Percentiles rank a stretch among this genome's conserved stretches.
Evolutionary conservation across 2,888 invertebrate species (phyloP).

Genomic region (Ormyrus thymus): DNA sequence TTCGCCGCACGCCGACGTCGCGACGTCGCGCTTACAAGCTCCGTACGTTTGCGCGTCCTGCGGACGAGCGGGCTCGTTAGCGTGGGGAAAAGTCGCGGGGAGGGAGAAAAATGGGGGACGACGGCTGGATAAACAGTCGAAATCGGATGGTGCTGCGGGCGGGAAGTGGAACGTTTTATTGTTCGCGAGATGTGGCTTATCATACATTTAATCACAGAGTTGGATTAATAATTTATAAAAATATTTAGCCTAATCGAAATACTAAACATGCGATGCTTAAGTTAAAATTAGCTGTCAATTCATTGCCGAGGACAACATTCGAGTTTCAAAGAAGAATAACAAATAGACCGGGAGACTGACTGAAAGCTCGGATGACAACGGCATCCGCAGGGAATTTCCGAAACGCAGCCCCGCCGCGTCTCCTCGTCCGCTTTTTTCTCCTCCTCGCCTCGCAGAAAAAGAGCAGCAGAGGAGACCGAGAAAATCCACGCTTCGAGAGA

Average conservation of each 20-base stretch:
- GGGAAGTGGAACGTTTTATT: no score
- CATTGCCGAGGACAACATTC: no score
- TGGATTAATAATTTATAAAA: no score
- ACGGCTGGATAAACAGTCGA: constrained; percentile 33
- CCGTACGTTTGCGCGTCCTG: no score
- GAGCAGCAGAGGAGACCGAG: neutral
- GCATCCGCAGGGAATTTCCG: constrained; percentile 8
- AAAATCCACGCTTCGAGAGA: constrained; percentile 6
- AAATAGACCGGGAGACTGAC: constrained; percentile 27
- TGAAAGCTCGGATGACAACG: constrained; percentile 1
- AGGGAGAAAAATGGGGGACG: neutral
- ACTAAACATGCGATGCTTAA: no score
- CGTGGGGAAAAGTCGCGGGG: neutral
- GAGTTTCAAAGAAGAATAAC: neutral
- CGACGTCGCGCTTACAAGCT: constrained; percentile 38
- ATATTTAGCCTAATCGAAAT: no score
- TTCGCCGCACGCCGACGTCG: constrained; percentile 16
- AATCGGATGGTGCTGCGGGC: neutral
- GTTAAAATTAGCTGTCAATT: no score
- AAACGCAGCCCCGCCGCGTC: constrained; percentile 1
- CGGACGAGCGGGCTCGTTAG: neutral
- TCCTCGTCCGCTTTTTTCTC: no score
- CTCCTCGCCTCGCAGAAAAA: neutral
- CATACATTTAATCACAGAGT: no score
- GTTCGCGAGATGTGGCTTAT: no score